A percentile compares a stretch with the other conserved stretches of the same genome.
Evolutionary conservation across 2,113 vertebrate species (phyloP).

Genomic region (Australoheros scitulus): DNA sequence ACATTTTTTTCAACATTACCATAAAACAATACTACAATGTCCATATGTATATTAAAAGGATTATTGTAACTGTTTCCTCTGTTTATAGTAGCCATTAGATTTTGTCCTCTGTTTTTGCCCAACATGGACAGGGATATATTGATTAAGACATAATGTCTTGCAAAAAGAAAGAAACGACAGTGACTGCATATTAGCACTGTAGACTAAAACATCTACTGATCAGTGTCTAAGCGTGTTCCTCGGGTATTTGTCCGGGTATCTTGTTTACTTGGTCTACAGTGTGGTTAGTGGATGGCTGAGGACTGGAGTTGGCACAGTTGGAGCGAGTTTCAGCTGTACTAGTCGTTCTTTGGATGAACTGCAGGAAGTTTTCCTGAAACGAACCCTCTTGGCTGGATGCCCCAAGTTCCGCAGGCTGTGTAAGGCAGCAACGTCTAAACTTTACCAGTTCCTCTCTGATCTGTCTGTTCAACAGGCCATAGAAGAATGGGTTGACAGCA

Average conservation of each 20-base stretch:
- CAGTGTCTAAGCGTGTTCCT: conserved; percentile 71
- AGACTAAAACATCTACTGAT: conserved; percentile 46
- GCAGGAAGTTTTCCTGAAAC: conserved; percentile 87
- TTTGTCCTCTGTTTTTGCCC: not conserved
- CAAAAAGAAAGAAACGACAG: not conserved
- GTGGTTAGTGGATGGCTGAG: conserved; percentile 61
- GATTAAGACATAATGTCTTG: not conserved
- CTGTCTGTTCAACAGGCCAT: conserved; percentile 89
- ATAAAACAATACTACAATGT: not conserved
- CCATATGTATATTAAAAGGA: not conserved
- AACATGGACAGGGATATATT: not conserved
- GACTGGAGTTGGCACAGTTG: conserved; percentile 73
- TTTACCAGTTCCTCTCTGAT: conserved; percentile 88
- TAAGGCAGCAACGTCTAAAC: conserved; percentile 81
- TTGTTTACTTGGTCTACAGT: conserved; percentile 74
- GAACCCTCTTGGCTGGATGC: conserved; percentile 84
- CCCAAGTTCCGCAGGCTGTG: conserved; percentile 73
- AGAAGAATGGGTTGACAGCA: conserved; percentile 92
- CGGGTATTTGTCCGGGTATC: conserved; percentile 82
- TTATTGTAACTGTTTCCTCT: not conserved
- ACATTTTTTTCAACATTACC: not conserved
- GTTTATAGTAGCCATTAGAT: not conserved
- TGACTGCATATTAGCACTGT: conserved; percentile 1
- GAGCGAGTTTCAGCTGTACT: conserved; percentile 76
- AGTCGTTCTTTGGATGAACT: conserved; percentile 85